Base-by-base conservation (phyloP, 2,888 invertebrate genomes). In the Mythimna lalbum region DNA sequence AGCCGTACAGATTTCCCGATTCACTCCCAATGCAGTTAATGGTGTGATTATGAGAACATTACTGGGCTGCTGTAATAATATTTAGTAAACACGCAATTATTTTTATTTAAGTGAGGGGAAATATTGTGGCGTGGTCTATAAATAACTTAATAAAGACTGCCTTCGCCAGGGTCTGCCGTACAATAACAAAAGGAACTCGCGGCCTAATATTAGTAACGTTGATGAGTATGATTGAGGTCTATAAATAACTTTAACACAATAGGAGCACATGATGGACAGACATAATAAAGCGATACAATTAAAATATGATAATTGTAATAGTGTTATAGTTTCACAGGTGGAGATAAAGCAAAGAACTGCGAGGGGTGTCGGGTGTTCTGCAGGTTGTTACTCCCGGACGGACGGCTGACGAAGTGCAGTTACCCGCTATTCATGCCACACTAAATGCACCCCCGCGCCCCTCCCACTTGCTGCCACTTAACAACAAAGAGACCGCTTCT, bases 341-440 rank as follows among this genome's bases (percentile, higher is more conserved):
- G 87, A 86, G 89, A 89, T 86, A 88, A 88, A 86, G 82, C 82
- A 80, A 86, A 74, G 83, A 83, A 83, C 83, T 82, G 82, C 73
- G 80, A 82, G 88, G 91, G 87, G 87, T 87, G 85, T 86, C 82
- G 89, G 89, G 89, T 86, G 90, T 86, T 88, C 86, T 88, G 90
- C 92, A 93, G 94, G 93, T 93, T 94, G 93, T 93, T 93, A 92
- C 94, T 93, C 94, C 93, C 94, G 92, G 92, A 92, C 92, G 90
- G 92, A 92, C 93, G 93, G 89, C 91, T 95, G 95, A 94, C 95
- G 94, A 93, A 94, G 94, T 95, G 94, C 94, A 95, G 93, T 94
- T 94, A 93, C 94, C 92, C 93, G 93, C 92, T 93, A 94, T 93
- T 94, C 94, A 93, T 91, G 91, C 91, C 89, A 89, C 93, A 92